A percentile compares a stretch with the other conserved stretches of the same genome.
Evolutionary conservation across 2,797 vertebrate genomes (phyloP).

Genomic region (Muscicapa striata): DNA sequence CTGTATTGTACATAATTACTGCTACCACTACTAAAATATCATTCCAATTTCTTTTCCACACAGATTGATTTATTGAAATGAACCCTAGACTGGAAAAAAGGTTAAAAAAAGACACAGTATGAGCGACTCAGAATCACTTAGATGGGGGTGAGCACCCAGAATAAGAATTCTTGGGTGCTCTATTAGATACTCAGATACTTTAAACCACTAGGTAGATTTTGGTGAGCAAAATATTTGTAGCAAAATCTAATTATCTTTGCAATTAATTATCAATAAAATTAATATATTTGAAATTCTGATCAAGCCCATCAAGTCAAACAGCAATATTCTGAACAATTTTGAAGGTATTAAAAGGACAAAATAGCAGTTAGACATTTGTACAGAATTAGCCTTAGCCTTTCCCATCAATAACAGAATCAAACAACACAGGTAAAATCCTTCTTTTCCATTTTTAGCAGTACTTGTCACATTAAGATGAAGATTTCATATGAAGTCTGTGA

Average conservation of each 20-base stretch:
- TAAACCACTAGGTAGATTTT: not conserved
- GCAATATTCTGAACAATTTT: not conserved
- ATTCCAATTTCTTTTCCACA: not conserved
- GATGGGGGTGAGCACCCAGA: not conserved
- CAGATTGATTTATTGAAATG: not conserved
- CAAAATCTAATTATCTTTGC: not conserved
- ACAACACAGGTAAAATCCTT: not conserved
- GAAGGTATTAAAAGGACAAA: not conserved
- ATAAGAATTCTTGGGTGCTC: not conserved
- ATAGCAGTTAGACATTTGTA: not conserved
- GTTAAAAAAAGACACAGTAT: not conserved
- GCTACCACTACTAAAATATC: not conserved
- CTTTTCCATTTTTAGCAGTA: not conserved
- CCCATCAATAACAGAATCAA: not conserved
- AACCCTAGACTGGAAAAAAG: accelerated
- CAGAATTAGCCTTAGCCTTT: not conserved
- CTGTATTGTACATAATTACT: not conserved
- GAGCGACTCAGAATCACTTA: not conserved
- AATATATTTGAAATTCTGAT: not conserved
- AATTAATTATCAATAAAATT: not conserved
- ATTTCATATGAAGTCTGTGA: not conserved
- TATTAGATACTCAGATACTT: not conserved
- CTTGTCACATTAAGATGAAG: not conserved
- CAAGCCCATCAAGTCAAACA: not conserved
- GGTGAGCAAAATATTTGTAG: not conserved